Percentiles rank a stretch among this genome's conserved stretches.
Conservation (phyloP, 2,113 vertebrate genomes). For the Menura novaehollandiae region DNA sequence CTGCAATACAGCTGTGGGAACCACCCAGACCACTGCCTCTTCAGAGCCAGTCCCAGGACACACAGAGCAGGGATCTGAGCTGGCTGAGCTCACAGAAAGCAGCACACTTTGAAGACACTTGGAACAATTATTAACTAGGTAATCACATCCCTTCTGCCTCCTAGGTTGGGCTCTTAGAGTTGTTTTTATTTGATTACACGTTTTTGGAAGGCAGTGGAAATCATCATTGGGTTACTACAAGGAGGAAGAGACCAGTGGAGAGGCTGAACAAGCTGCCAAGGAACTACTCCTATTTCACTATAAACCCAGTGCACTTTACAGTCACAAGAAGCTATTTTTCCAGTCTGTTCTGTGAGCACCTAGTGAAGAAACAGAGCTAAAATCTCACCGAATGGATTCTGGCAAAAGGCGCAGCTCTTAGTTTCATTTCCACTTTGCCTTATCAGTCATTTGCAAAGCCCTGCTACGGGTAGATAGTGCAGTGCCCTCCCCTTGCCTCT, state of each 20-base stretch:
- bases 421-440: background rate
- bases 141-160: background rate
- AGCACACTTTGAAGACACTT: background rate
- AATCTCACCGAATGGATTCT: background rate
- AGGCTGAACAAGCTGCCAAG: background rate
- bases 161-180: background rate
- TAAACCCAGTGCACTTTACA: background rate
- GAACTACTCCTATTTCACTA: background rate
- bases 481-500: background rate
- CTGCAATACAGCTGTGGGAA: fast-evolving
- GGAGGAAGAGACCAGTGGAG: background rate
- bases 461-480: background rate
- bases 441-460: background rate
- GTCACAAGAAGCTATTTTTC: background rate
- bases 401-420: background rate
- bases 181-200: background rate
- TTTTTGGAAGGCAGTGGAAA: background rate
- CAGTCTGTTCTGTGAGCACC: background rate
- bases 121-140: background rate
- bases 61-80: background rate
- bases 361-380: background rate
- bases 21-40: background rate
- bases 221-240: background rate
- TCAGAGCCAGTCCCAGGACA: fast-evolving
- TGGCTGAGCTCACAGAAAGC: background rate